Evolutionary conservation across 2,797 vertebrate genomes (phyloP).

Genomic region (Myripristis murdjan): DNA sequence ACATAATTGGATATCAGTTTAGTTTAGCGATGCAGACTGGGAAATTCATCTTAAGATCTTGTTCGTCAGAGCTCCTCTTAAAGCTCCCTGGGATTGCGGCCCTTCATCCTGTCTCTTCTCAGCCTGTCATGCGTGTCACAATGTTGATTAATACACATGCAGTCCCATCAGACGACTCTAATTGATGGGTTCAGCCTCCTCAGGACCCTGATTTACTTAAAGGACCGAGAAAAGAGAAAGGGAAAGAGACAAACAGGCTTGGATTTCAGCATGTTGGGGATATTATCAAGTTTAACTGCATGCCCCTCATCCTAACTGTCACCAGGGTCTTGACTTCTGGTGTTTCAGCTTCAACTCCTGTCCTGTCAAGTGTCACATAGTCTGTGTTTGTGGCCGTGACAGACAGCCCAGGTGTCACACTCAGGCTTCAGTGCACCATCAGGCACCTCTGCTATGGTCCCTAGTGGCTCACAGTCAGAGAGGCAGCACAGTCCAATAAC

Average conservation of each 20-base stretch:
- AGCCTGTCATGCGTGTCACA: constrained; percentile 69
- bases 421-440: constrained; percentile 85
- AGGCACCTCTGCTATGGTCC: constrained; percentile 80
- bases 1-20: constrained; percentile 85
- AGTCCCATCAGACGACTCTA: constrained; percentile 72
- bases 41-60: constrained; percentile 74
- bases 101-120: constrained; percentile 65
- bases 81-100: constrained; percentile 64
- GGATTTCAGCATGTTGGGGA: constrained; percentile 71
- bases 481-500: constrained; percentile 82
- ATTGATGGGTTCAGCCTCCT: constrained; percentile 76
- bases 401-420: constrained; percentile 86
- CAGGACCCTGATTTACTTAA: constrained; percentile 75
- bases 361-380: constrained; percentile 84
- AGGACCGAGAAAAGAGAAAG: constrained; percentile 52
- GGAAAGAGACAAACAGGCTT: constrained; percentile 47
- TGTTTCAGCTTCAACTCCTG: constrained; percentile 79
- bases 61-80: constrained; percentile 68
- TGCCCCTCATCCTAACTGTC: constrained; percentile 79
- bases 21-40: constrained; percentile 77
- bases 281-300: constrained; percentile 77
- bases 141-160: constrained; percentile 78
- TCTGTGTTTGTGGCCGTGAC: constrained; percentile 83
- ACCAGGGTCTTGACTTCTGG: constrained; percentile 77
- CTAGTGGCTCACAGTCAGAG: constrained; percentile 82